Base-by-base conservation (phyloP, 2,113 vertebrate species). In the Callaeas wilsoni region DNA sequence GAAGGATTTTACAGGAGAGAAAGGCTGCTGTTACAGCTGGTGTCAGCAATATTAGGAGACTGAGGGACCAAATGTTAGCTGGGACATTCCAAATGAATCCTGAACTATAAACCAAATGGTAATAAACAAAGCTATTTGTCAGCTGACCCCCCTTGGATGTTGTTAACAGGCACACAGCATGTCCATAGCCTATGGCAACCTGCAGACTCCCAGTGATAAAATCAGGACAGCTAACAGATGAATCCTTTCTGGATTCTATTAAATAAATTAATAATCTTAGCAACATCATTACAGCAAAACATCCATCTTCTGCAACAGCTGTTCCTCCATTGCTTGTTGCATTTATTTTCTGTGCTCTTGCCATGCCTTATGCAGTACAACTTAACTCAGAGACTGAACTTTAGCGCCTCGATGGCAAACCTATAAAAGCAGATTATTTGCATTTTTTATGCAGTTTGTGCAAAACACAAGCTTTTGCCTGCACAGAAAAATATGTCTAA, bases 191-290 rank as follows among this genome's bases (percentile, higher is more conserved):
- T 60, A 7, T 85, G 94, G 96, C 97, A 97, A 96, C 69, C 87
- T 5, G 6, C 69, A 90, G 84, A 21, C 84, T 94, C 86, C 67
- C 78, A 73, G 94, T 79, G 95, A 97, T 97, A 96, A 96, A 97
- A 97, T 80, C 93, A 10, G 95, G 97, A 96, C 96, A 97, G 93
- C 75, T 96, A 96, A 96, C 97, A 97, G 96, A 97, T 97, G 92
- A 97, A 96, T 97, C 94, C 95, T 96, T 93, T 96, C 95, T 95
- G 93, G 93, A 96, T 95, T 96, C 95, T 96, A 96, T 96, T 97
- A 97, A 96, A 97, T 97, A 97, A 96, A 97, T 97, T 97, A 97
- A 97, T 97, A 97, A 97, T 95, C 93, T 94, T 82, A 95, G 96
- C 96, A 97, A 84, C 90, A 96, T 95, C 96, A 94, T 96, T 97